Conservation (phyloP, 2,797 vertebrate species). For the Aphelocoma californica region DNA sequence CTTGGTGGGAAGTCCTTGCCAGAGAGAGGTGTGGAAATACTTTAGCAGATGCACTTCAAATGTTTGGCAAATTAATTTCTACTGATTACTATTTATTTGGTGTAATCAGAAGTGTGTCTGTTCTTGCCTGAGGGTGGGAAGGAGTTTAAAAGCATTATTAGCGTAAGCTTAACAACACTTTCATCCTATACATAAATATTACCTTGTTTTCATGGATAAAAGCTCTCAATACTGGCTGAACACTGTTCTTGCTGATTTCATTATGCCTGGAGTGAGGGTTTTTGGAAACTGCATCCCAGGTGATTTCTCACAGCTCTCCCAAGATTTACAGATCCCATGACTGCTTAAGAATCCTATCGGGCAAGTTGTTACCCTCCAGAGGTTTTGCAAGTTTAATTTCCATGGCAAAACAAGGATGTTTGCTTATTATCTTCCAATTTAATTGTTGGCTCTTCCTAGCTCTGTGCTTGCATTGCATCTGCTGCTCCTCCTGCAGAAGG, state of each 20-base stretch:
- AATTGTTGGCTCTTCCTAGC: not conserved
- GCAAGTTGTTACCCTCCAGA: not conserved
- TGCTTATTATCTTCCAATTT: not conserved
- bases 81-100: slow-evolving; percentile 57
- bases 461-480: not conserved
- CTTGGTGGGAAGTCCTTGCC: not conserved
- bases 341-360: not conserved
- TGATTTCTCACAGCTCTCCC: not conserved
- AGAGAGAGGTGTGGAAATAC: not conserved
- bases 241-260: not conserved
- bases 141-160: slow-evolving; percentile 52
- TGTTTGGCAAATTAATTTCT: slow-evolving; percentile 49
- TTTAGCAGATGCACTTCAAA: not conserved
- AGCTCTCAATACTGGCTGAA: not conserved
- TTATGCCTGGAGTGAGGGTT: not conserved
- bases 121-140: slow-evolving; percentile 17
- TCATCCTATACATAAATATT: slow-evolving; percentile 45
- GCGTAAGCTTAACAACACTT: not conserved
- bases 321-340: not conserved
- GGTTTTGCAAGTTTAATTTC: not conserved
- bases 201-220: slow-evolving; percentile 23
- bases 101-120: slow-evolving; percentile 26
- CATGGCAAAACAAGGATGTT: not conserved
- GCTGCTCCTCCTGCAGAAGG: not conserved
- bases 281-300: not conserved